A percentile compares a stretch with the other conserved stretches of the same genome.
Conservation (phyloP, 2,797 vertebrate species). For the Sebastes minor region DNA sequence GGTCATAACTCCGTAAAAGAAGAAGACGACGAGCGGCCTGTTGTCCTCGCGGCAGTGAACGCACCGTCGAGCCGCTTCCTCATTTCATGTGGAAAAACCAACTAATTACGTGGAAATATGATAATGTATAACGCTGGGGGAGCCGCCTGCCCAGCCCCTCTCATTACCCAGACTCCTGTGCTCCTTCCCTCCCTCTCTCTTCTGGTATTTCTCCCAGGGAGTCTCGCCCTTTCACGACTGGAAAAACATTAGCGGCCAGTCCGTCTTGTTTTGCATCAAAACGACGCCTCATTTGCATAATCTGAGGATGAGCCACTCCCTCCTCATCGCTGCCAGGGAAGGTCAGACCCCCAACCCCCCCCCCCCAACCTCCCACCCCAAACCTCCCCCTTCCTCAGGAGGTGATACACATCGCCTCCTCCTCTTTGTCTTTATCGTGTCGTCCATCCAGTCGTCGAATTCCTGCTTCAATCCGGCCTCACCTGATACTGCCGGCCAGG, state of each 20-base stretch:
- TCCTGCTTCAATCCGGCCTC: not conserved
- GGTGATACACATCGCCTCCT: not conserved
- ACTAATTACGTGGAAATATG: constrained; percentile 99
- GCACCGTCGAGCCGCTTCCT: constrained; percentile 93
- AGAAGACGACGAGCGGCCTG: not conserved
- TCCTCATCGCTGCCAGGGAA: constrained; percentile 52
- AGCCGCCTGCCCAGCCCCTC: constrained; percentile 37
- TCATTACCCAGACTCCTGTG: constrained; percentile 54
- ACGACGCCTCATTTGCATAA: constrained; percentile 92
- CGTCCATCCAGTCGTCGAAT: constrained; percentile 1
- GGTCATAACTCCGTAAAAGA: constrained; percentile 19
- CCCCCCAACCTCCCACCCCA: too few relatives aligned
- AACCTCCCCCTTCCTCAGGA: constrained; percentile 1
- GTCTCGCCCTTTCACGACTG: constrained; percentile 95
- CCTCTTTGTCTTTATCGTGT: not conserved
- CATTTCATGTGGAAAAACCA: constrained; percentile 99
- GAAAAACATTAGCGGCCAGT: constrained; percentile 92
- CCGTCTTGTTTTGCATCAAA: constrained; percentile 90
- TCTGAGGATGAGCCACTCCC: constrained; percentile 86
- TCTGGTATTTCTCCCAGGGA: constrained; percentile 96
- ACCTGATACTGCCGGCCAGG: constrained; percentile 14
- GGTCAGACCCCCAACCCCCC: constrained; percentile 42
- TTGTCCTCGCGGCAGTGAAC: constrained; percentile 83
- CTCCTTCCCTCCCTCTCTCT: constrained; percentile 26
- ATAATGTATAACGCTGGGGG: constrained; percentile 94